Evolutionary conservation across 2,113 vertebrate species (phyloP), one percentile per base, ranked within the genome.

Genomic region (Onychorhynchus coronatus): DNA sequence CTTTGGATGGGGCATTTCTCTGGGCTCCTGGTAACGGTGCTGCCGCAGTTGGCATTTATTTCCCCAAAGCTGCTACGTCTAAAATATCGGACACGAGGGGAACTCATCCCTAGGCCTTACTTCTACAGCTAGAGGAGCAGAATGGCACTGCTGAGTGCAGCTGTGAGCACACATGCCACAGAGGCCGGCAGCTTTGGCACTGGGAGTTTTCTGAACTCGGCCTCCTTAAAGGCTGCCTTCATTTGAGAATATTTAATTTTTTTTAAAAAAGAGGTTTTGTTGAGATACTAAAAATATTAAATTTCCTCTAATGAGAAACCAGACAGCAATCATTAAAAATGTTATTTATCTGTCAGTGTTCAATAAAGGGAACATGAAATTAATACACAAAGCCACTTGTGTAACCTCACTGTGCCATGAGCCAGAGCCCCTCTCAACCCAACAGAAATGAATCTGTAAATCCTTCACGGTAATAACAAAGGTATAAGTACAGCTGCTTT

Each of bases 151-250:
- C 80, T 7, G 59, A 58, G 24, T 0, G 15, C 15, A 22, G 33
- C 61, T 23, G 63, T 13, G 1, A 46, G 65, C 39, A 9, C 70
- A 18, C 39, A 6, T 0, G 15, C 22, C 5, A 3, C 58, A 15
- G n/a, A 25, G 16, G 1, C 50, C 0, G 10, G 46, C 52, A 71
- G 81, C 52, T 74, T 9, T 1, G 22, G 88, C 0, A 0, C 5
- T 6, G 28, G 61, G 5, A 28, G 18, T 50, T 37, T 68, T 58
- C 75, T 41, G 30, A 83, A 67, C 59, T 77, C 1, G 0, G 47
- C 68, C 70, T 91, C 71, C 59, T 42, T 42, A 46, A 70, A 59
- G 62, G 67, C 59, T 66, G 35, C 2, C n/a, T 72, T 50, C 9
- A 2, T 21, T 37, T 49, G 35, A 75, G 68, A 71, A 12, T 37